Percentiles rank a stretch among this genome's conserved stretches.
Conservation (phyloP, 2,113 vertebrate species). For the Nematolebias whitei region DNA sequence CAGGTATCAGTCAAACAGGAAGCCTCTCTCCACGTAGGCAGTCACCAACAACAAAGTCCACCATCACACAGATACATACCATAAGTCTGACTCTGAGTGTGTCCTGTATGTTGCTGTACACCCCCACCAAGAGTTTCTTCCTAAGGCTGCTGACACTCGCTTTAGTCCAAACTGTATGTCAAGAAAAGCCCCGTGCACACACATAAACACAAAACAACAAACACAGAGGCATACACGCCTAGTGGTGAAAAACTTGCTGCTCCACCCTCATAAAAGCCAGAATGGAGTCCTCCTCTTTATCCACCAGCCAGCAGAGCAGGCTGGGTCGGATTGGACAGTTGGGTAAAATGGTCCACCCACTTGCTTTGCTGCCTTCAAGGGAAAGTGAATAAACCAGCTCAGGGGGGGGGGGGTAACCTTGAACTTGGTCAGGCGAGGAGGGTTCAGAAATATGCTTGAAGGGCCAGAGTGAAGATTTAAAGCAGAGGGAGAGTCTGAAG, state of each 20-base stretch:
- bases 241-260: slow-evolving; percentile 46
- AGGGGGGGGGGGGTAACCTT: slow-evolving; percentile 27
- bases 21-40: slow-evolving; percentile 31
- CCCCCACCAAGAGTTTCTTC: slow-evolving; percentile 15
- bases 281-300: slow-evolving; percentile 52
- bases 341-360: slow-evolving; percentile 37
- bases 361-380: slow-evolving; percentile 39
- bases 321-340: slow-evolving; percentile 62
- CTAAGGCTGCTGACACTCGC: slow-evolving; percentile 24
- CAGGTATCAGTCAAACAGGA: slow-evolving; percentile 53
- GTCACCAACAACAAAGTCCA: slow-evolving; percentile 13
- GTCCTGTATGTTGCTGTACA: slow-evolving; percentile 34
- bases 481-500: background rate
- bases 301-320: slow-evolving; percentile 42
- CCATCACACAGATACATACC: slow-evolving; percentile 68
- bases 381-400: slow-evolving; percentile 55
- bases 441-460: slow-evolving; percentile 7
- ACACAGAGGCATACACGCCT: slow-evolving; percentile 38
- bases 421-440: slow-evolving; percentile 16
- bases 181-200: slow-evolving; percentile 22
- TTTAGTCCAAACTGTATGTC: slow-evolving; percentile 22
- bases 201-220: slow-evolving; percentile 29
- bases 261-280: slow-evolving; percentile 60
- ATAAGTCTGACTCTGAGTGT: slow-evolving; percentile 57
- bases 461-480: background rate